These are phyloP conservation scores for Cephalophus harveyi DNA, from an alignment of 2,113 vertebrate species.

Conservation along the genomic window DNA sequence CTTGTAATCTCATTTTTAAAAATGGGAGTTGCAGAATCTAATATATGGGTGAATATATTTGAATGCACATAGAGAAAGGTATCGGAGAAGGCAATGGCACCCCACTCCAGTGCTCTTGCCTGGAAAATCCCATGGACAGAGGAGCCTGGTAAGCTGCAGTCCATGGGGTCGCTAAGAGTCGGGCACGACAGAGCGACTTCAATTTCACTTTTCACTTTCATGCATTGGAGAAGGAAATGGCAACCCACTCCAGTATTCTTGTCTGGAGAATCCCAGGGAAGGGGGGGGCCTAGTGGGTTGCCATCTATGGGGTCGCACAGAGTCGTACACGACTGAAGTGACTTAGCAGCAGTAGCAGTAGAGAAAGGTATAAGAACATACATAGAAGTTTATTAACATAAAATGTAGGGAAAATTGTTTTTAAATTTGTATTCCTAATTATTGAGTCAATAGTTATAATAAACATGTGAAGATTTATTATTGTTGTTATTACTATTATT, in stretches of 20 bases:
- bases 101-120: too few relatives aligned
- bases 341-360: not conserved
- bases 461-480: not conserved
- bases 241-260: too few relatives aligned
- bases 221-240: too few relatives aligned
- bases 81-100: too few relatives aligned
- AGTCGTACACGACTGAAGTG: too few relatives aligned
- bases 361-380: not conserved
- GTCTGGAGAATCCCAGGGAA: too few relatives aligned
- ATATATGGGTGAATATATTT: not conserved
- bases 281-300: too few relatives aligned
- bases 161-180: too few relatives aligned
- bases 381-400: not conserved
- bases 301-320: too few relatives aligned
- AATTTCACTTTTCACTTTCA: too few relatives aligned
- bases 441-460: not conserved
- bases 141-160: too few relatives aligned
- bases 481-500: not conserved
- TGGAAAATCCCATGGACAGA: too few relatives aligned
- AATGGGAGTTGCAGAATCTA: not conserved
- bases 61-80: not conserved
- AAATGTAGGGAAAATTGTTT: not conserved
- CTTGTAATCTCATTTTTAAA: not conserved
- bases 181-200: fast-evolving
- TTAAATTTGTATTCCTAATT: not conserved